Evolutionary conservation across 2,888 invertebrate species (phyloP), one percentile per base, ranked within the genome.

Genomic region (Agriopis leucophaearia): DNA sequence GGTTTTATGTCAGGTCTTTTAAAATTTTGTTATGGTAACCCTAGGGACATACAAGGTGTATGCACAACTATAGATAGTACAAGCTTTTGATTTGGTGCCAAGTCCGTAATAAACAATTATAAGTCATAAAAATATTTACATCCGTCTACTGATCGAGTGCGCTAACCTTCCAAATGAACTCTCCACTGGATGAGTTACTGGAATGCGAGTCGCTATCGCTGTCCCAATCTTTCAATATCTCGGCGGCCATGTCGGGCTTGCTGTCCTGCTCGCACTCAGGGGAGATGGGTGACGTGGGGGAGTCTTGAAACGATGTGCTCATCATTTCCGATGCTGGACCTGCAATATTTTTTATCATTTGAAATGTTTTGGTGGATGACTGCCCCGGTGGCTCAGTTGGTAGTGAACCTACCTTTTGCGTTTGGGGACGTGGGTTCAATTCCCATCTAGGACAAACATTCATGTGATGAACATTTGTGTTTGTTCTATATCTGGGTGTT

Each of bases 151-250:
- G 4, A 42, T 15, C 6, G 1, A 36, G 36, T 38, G 3, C 2
- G 81, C 89, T 80, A 45, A 96, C 96, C 95, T 96, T 96, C 96
- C 97, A 97, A 69, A 97, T 96, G 81, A 97, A 97, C 86, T 97
- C 97, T 10, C 96, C 96, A 71, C 96, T 97, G 8, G 96, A 96
- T 8, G 96, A 96, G 42, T 96, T 96, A 72, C 95, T 95, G n/a
- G 95, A 95, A 65, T 92, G 91, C 1, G 92, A 90, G 69, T 94
- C 96, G 9, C 95, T 95, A 75, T 95, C 96, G 86, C 96, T 96
- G 81, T 96, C 96, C 96, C 96, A 96, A 78, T 96, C 96, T 77
- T 96, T 94, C 73, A 92, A 76, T 74, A 90, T 84, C 16, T 94
- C 93, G 0, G 88, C 85, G 1, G 85, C 87, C 18, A 91, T 86